Evolutionary conservation across 2,113 vertebrate genomes (phyloP).

Genomic region (Ranitomeya variabilis): DNA sequence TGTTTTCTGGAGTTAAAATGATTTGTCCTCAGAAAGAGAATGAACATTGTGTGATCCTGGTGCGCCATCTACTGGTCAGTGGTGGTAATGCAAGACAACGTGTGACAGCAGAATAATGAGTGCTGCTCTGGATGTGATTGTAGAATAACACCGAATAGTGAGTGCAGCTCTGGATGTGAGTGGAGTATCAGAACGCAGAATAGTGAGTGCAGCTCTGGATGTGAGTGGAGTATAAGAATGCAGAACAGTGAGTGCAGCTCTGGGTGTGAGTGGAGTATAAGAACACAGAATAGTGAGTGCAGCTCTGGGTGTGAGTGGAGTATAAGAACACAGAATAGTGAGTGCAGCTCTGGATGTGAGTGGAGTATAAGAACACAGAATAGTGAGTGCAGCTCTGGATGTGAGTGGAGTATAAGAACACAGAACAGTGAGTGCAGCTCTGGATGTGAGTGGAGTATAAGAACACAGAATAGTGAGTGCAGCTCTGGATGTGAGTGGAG

Average conservation of each 20-base stretch:
- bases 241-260: background rate
- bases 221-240: background rate
- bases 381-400: background rate
- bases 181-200: too few species aligned
- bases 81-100: accelerated
- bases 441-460: too few species aligned
- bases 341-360: background rate
- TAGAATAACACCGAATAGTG: too few species aligned
- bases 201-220: background rate
- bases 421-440: too few species aligned
- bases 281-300: background rate
- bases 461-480: too few species aligned
- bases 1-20: too few species aligned
- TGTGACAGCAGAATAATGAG: too few species aligned
- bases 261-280: background rate
- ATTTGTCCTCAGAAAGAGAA: background rate
- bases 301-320: background rate
- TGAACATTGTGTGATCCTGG: background rate
- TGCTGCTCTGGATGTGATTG: too few species aligned
- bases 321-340: background rate
- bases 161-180: too few species aligned
- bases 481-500: too few species aligned
- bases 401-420: background rate
- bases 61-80: background rate
- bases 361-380: background rate